A percentile compares a stretch with the other conserved stretches of the same genome.
Evolutionary conservation across 64 coral and sea anemone genomes (phyloP).

Genomic region (Anthopleura sola): DNA sequence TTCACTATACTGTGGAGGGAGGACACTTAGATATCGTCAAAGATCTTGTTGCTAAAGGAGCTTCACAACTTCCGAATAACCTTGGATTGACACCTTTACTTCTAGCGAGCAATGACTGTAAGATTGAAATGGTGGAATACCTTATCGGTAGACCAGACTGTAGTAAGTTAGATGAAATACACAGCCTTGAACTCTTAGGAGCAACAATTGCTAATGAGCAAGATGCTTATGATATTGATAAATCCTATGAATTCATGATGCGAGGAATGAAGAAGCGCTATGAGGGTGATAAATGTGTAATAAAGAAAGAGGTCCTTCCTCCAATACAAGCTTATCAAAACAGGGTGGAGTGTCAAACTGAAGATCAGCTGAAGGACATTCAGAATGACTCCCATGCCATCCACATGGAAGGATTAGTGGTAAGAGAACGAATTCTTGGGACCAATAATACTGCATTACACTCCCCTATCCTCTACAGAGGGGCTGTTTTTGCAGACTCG

Average conservation of each 20-base stretch:
- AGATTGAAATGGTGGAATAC: too few species aligned
- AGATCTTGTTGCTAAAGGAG: too few species aligned
- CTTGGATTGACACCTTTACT: too few species aligned
- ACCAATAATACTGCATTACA: constrained; percentile 50
- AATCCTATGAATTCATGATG: constrained; percentile 52
- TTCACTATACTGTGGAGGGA: too few species aligned
- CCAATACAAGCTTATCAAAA: too few species aligned
- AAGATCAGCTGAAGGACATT: not conserved
- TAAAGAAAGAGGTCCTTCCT: not conserved
- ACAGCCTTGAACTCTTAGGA: constrained; percentile 66
- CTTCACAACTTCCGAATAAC: too few species aligned
- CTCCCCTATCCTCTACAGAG: constrained; percentile 65
- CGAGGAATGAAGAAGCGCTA: constrained; percentile 52
- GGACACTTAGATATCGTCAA: too few species aligned
- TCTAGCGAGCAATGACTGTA: too few species aligned
- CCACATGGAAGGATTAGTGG: constrained; percentile 54
- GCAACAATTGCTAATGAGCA: constrained; percentile 77
- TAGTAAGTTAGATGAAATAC: constrained; percentile 46
- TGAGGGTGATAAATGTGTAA: constrained; percentile 8
- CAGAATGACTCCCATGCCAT: too few species aligned
- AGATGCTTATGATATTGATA: constrained; percentile 53
- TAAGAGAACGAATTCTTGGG: constrained; percentile 77
- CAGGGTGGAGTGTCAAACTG: too few species aligned
- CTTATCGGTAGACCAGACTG: constrained; percentile 37
- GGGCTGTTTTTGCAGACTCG: constrained; percentile 73